phyloP scores from a whole-genome alignment of 1,140 invertebrate genomes.

The Neotoxoptera formosana region DNA sequence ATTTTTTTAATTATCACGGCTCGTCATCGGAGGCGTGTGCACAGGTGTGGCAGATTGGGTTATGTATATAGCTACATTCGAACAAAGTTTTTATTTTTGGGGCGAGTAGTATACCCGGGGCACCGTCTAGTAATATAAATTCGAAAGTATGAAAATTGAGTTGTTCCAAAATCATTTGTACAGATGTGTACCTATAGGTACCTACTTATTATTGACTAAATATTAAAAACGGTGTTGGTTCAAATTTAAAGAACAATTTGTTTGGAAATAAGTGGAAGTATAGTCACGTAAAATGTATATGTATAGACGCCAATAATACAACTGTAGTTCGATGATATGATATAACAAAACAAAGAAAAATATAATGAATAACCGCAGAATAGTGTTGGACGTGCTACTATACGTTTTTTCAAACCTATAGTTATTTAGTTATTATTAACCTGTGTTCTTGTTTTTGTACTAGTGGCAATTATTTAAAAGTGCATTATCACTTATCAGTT shows the following conservation, averaged over 20 bases:
- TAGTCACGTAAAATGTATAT: neutral
- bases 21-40: neutral
- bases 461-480: neutral
- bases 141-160: neutral
- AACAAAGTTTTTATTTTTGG: neutral
- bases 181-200: neutral
- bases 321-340: neutral
- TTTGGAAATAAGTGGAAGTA: neutral
- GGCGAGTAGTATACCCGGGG: neutral
- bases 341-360: neutral
- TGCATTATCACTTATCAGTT: constrained; percentile 11
- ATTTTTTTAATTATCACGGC: neutral
- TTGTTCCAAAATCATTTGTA: neutral
- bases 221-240: neutral
- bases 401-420: neutral
- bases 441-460: neutral
- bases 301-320: neutral
- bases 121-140: neutral
- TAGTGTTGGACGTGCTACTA: neutral
- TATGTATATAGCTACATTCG: neutral
- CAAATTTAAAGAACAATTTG: too few relatives aligned
- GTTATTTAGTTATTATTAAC: neutral
- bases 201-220: neutral
- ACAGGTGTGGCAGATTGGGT: neutral
- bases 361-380: neutral